Percentiles rank a stretch among this genome's conserved stretches.
phyloP scores from a whole-genome alignment of 1,140 invertebrate species.

The Bradynema listronoti region DNA sequence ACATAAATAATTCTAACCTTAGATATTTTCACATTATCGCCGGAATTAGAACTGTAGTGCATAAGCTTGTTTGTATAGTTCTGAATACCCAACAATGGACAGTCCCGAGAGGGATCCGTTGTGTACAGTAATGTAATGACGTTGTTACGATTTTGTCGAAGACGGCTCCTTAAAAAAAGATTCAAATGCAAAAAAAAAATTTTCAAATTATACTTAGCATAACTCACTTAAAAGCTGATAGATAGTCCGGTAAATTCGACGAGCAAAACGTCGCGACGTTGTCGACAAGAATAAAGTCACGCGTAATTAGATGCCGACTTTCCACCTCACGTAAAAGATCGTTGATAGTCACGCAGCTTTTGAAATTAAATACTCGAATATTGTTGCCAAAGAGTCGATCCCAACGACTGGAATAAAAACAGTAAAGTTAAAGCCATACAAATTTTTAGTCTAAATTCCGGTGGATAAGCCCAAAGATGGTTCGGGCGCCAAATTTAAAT shows the following conservation, averaged over 20 bases:
- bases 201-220: slow-evolving; percentile 5
- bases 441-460: no score
- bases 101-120: neutral
- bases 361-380: neutral
- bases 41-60: slow-evolving; percentile 3
- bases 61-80: slow-evolving; percentile 11
- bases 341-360: slow-evolving; percentile 14
- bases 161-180: slow-evolving; percentile 15
- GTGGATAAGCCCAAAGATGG: no score
- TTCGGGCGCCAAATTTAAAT: no score
- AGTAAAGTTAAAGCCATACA: no score
- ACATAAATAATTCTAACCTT: neutral
- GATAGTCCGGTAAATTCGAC: slow-evolving; percentile 9
- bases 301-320: slow-evolving; percentile 15
- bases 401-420: no score
- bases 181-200: neutral
- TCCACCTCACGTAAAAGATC: slow-evolving; percentile 26
- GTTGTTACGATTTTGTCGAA: slow-evolving; percentile 26
- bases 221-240: slow-evolving; percentile 18
- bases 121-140: slow-evolving; percentile 14
- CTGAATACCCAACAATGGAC: slow-evolving; percentile 1
- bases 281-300: slow-evolving; percentile 25
- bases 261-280: slow-evolving; percentile 31
- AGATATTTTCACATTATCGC: neutral
- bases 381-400: no score